Base-by-base conservation (phyloP, 2,113 vertebrate species). In the Eonycteris spelaea region DNA sequence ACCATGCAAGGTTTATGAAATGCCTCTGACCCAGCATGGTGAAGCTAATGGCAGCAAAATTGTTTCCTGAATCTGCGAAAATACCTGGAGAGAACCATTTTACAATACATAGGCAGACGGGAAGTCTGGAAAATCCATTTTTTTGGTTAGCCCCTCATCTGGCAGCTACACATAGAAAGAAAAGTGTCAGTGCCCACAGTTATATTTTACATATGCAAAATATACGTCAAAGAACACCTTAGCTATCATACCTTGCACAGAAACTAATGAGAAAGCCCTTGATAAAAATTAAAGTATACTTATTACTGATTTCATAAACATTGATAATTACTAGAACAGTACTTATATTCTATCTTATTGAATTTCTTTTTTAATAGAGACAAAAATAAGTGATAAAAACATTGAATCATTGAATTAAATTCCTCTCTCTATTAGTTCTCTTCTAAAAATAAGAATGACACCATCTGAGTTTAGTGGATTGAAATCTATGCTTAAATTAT, bases 1-100 rank as follows among this genome's bases (percentile, higher is more conserved):
- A 94, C 96, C 94, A 94, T 94, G 91, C 85, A 90, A 95, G 71
- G 94, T 97, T 97, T 98, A 97, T 96, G 87, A 92, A 92, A 90
- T 22, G 0, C 91, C 93, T 95, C 95, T 96, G 91, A 97, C 88
- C 91, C 77, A 83, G 85, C 55, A 38, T 95, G 35, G 19, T 70
- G 65, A 94, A 80, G 55, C 24, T 74, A 97, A 94, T 57, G 67
- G 77, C 91, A 95, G 35, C 63, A 68, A 83, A 96, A 95, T 63
- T 92, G 53, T 94, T 96, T 96, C 93, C 71, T 79, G 57, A 84
- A 95, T 94, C 82, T 95, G 61, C 88, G 82, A 61, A 95, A 94
- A 96, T 92, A 59, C 61, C 88, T 65, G 5, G 16, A 85, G 55
- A 53, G 51, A 86, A 67, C n/a, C 59, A 84, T 71, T 95, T 97